Base-by-base conservation (phyloP, 2,113 vertebrate species). In the Gallinago media region DNA sequence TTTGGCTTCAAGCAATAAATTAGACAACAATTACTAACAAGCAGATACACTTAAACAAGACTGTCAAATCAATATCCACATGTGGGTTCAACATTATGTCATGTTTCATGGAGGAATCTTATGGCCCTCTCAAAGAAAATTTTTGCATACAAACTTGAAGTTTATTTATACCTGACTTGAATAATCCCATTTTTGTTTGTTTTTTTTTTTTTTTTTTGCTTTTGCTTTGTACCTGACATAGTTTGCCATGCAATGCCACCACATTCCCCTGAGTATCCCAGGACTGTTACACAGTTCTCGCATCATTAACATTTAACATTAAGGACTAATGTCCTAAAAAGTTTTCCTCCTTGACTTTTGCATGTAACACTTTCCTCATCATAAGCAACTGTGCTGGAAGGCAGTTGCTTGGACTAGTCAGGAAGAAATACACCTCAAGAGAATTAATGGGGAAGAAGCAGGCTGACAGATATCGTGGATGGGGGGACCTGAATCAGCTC, bases 231-330 rank as follows among this genome's bases (percentile, higher is more conserved):
- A 61, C 66, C 21, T 79, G 72, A 66, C 9, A 27, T 31, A 22
- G 9, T 66, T 82, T 78, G 32, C 31, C 7, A 46, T 14, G n/a
- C 4, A 2, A 1, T 18, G 17, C 17, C 2, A 3, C 15, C 1
- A 0, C 34, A 38, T 29, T 49, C 29, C 16, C 16, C n/a, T 40
- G 7, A 50, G 16, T 15, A 79, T 61, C 12, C 12, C n/a, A 76
- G 22, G 7, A 9, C 19, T 38, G 36, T 50, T 62, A 46, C 47
- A 49, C 4, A 46, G 40, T 14, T 16, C 29, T 62, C 11, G 12
- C 9, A n/a, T 27, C 25, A 36, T 2, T 44, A n/a, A 46, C 12
- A 42, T 40, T 22, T 47, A 85, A 46, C 21, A 80, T 15, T 36
- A 62, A 13, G 7, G 23, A 59, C 21, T 36, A 10, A 59, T 0